Percentiles rank a stretch among this genome's conserved stretches.
Evolutionary conservation across 2,113 vertebrate species (phyloP).

Genomic region (Meriones unguiculatus): DNA sequence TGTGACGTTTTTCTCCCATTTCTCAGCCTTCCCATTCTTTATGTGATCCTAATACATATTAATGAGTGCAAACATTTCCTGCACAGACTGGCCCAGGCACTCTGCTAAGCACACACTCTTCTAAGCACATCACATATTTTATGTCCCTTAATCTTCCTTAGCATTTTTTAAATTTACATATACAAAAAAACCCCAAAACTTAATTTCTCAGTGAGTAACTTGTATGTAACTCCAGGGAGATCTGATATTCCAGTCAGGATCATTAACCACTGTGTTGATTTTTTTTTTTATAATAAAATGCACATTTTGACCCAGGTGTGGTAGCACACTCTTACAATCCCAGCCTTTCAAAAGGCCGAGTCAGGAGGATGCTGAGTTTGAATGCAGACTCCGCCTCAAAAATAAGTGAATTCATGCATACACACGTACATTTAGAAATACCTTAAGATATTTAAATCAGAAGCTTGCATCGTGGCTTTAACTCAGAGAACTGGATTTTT

Average conservation of each 20-base stretch:
- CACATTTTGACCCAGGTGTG: not conserved
- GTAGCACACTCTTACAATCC: not conserved
- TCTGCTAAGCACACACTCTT: not conserved
- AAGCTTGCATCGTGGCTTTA: not conserved
- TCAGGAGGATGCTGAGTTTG: not conserved
- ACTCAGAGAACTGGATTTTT: conserved; percentile 20
- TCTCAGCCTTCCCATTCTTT: conserved; percentile 35
- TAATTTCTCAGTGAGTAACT: conserved; percentile 23
- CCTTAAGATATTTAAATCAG: conserved; percentile 38
- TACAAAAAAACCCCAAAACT: conserved; percentile 52
- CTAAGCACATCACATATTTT: conserved; percentile 53
- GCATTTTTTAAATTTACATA: not conserved
- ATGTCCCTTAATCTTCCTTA: conserved; percentile 55
- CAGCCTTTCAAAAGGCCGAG: not conserved
- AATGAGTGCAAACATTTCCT: conserved; percentile 55
- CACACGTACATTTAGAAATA: not conserved
- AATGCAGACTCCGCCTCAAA: not conserved
- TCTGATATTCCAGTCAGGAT: conserved; percentile 22
- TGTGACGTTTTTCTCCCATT: conserved; percentile 20
- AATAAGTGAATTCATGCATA: not conserved
- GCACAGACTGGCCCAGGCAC: conserved; percentile 17
- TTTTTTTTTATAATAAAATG: conserved; percentile 26
- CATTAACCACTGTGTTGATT: conserved; percentile 16
- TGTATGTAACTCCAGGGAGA: not conserved
- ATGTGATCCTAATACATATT: conserved; percentile 51